Conservation (phyloP, 2,113 vertebrate genomes). For the Candoia aspera region DNA sequence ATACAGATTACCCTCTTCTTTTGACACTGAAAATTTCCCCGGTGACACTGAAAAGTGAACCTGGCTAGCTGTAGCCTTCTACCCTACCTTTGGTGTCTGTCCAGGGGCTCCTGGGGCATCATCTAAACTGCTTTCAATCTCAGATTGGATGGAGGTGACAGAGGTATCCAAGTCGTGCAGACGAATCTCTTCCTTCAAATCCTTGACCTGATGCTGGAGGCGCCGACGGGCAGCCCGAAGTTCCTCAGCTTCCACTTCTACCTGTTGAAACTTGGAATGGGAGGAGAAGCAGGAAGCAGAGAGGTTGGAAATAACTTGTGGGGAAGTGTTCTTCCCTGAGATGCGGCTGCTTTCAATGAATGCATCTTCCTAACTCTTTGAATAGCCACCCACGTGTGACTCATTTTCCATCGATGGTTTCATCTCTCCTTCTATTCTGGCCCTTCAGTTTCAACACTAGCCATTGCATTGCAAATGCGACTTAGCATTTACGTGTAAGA, state of each 20-base stretch:
- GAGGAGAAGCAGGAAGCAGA: not conserved
- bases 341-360: not conserved
- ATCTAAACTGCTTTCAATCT: slow-evolving; percentile 56
- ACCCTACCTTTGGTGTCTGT: not conserved
- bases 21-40: not conserved
- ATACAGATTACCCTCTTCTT: not conserved
- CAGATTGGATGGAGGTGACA: slow-evolving; percentile 49
- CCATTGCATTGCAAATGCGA: not conserved
- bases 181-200: slow-evolving; percentile 66
- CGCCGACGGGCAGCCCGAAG: slow-evolving; percentile 43
- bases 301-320: not conserved
- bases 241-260: slow-evolving; percentile 51
- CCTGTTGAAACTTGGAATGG: slow-evolving; percentile 49
- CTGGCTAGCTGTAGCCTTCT: no score
- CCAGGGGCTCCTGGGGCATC: slow-evolving; percentile 5
- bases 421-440: no score
- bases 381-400: not conserved
- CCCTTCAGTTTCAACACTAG: not conserved
- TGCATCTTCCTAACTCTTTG: fast-evolving
- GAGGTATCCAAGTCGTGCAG: slow-evolving; percentile 55
- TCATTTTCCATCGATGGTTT: not conserved
- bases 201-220: slow-evolving; percentile 57
- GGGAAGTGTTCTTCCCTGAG: not conserved
- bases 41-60: not conserved
- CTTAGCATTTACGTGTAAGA: not conserved